Base-by-base conservation (phyloP, 1,140 invertebrate species). In the Nasonia longicornis region DNA sequence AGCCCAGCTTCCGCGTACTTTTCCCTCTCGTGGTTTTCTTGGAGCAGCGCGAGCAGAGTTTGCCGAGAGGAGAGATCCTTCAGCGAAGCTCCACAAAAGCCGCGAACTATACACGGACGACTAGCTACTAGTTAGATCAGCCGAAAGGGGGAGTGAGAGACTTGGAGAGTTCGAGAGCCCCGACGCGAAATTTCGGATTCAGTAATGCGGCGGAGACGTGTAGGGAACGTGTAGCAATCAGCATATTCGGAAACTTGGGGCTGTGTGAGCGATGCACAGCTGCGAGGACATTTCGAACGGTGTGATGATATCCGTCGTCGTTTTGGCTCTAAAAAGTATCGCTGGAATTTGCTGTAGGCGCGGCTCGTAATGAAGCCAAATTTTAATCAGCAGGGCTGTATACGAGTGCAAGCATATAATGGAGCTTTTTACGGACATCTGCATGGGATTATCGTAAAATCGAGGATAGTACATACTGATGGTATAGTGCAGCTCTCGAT, bases 211-310 rank as follows among this genome's bases (percentile, higher is more conserved):
- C 4, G 48, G 20, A 22, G 14, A 45, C 64, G n/a, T 71, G 69
- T 66, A 42, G 75, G 11, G 38, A 31, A n/a, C 35, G 16, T 52
- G 52, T 73, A 75, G 58, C 75, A 82, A 82, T 82, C 80, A 82
- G 80, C 80, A 82, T 82, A 82, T 66, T 82, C 52, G 75, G 11
- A 77, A 67, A 73, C 12, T 77, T 77, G 20, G 29, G n/a, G 4
- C 2, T 31, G 4, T 35, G 69, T 70, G n/a, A 16, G 29, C 26
- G 7, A 10, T 48, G 35, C 69, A 29, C 69, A 70, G 29, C 29
- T 71, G 35, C 20, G 16, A 22, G 12, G 22, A 12, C 35, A 71
- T 31, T 35, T 42, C 38, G 38, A 42, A 42, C 38, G 38, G 38
- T 42, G 38, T 42, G 38, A 42, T 42, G 38, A 42, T 42, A 42